Evolutionary conservation across 35 echinoderm and acorn worm genomes (phyloP).

Genomic region (Nesometra sesokonis): DNA sequence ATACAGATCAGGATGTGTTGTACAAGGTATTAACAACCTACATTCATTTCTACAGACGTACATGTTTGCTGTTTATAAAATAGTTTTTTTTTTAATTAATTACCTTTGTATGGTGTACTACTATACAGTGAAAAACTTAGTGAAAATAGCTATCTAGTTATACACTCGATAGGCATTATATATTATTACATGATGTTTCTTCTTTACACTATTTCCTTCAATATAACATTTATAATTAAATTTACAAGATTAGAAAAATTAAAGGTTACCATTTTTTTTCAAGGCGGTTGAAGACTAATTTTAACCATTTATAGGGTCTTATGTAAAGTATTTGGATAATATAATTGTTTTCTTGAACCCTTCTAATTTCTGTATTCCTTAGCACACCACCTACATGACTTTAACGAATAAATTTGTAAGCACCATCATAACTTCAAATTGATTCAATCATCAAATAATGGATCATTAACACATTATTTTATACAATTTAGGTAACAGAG

Average conservation of each 20-base stretch:
- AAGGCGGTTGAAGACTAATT: background rate
- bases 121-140: background rate
- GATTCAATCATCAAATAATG: background rate
- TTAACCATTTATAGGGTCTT: background rate
- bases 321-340: background rate
- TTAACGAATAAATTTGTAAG: background rate
- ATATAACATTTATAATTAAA: background rate
- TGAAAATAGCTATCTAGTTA: background rate
- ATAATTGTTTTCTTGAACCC: no score
- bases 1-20: background rate
- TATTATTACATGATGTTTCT: background rate
- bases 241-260: background rate
- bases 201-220: background rate
- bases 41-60: background rate
- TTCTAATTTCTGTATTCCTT: background rate
- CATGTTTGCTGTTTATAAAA: background rate
- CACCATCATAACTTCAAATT: background rate
- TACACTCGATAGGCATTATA: background rate
- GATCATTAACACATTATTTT: background rate
- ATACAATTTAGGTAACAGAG: background rate
- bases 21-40: background rate
- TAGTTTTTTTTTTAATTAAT: background rate
- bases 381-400: background rate
- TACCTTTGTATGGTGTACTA: background rate
- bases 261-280: background rate